These are phyloP conservation scores for Clunio marinus DNA, from an alignment of 2,888 invertebrate species.

Conservation along the genomic window DNA sequence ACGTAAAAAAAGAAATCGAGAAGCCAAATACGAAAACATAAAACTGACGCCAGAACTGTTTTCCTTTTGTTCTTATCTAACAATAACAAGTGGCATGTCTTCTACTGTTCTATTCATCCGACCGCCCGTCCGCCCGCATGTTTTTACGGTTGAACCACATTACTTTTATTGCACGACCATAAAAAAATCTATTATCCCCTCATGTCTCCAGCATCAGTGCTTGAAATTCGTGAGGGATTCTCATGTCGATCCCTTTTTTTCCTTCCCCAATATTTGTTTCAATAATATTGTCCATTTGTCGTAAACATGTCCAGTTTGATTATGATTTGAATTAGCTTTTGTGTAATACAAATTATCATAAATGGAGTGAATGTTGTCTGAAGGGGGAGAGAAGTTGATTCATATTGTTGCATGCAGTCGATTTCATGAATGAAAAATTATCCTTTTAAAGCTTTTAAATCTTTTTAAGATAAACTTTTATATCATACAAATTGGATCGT, in stretches of 20 bases:
- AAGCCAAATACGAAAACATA: conserved; percentile 16
- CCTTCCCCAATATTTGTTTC: conserved; percentile 28
- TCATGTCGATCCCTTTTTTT: too few species aligned
- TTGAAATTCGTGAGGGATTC: neutral
- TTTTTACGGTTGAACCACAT: conserved; percentile 37
- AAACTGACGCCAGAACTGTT: conserved; percentile 31
- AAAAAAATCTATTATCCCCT: conserved; percentile 36
- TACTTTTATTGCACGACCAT: conserved; percentile 33
- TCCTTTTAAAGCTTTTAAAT: too few species aligned
- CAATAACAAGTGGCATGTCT: conserved; percentile 26
- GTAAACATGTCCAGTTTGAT: conserved; percentile 12
- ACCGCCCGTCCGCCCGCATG: conserved; percentile 6
- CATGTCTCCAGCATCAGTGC: conserved; percentile 15
- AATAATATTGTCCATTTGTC: conserved; percentile 36
- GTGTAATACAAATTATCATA: conserved; percentile 24
- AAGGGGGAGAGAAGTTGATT: too few species aligned
- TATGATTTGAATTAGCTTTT: conserved; percentile 26
- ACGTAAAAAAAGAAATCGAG: neutral
- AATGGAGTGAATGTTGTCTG: neutral
- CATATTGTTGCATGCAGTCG: too few species aligned
- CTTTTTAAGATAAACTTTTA: too few species aligned
- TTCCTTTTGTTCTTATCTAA: conserved; percentile 12
- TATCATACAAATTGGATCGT: too few species aligned
- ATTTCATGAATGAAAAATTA: too few species aligned
- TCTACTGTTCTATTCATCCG: neutral